phyloP scores from a whole-genome alignment of 2,888 invertebrate genomes.

The Drosophila mimetica region DNA sequence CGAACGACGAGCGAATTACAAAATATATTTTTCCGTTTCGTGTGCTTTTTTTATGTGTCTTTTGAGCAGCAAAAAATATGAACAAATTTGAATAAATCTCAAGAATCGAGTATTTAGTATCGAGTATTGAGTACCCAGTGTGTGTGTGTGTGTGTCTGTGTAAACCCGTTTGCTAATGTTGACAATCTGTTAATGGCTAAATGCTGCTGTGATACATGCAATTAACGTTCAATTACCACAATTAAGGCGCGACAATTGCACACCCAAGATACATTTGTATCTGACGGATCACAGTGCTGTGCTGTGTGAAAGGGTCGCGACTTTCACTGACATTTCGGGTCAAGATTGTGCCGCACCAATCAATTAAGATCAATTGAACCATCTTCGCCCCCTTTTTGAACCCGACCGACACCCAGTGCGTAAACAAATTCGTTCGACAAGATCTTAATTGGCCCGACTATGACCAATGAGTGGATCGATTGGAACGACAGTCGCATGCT shows the following conservation, averaged over 20 bases:
- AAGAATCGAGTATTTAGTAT: slow-evolving; percentile 23
- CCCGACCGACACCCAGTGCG: slow-evolving; percentile 66
- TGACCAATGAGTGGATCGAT: slow-evolving; percentile 85
- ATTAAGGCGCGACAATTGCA: slow-evolving; percentile 43
- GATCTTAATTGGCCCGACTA: slow-evolving; percentile 57
- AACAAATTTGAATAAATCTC: slow-evolving; percentile 62
- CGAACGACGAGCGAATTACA: slow-evolving; percentile 49
- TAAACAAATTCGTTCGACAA: slow-evolving; percentile 27
- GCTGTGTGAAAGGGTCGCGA: slow-evolving; percentile 57
- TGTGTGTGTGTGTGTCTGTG: slow-evolving; percentile 11
- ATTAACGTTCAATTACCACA: slow-evolving; percentile 54
- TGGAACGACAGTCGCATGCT: slow-evolving; percentile 83
- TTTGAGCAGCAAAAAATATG: slow-evolving; percentile 9
- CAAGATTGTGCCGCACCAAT: slow-evolving; percentile 76
- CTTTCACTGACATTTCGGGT: slow-evolving; percentile 78
- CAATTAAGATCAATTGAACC: slow-evolving; percentile 73
- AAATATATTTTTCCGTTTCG: slow-evolving; percentile 54
- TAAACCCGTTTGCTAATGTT: slow-evolving; percentile 36
- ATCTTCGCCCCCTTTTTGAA: slow-evolving; percentile 45
- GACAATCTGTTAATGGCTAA: slow-evolving; percentile 37
- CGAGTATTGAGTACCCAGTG: neutral
- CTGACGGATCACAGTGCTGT: slow-evolving; percentile 35
- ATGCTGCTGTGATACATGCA: slow-evolving; percentile 60
- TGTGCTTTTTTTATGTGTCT: slow-evolving; percentile 6
- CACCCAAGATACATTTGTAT: slow-evolving; percentile 68